Base-by-base conservation (phyloP, 92 coral and sea anemone species). In the Porites cylindrica region DNA sequence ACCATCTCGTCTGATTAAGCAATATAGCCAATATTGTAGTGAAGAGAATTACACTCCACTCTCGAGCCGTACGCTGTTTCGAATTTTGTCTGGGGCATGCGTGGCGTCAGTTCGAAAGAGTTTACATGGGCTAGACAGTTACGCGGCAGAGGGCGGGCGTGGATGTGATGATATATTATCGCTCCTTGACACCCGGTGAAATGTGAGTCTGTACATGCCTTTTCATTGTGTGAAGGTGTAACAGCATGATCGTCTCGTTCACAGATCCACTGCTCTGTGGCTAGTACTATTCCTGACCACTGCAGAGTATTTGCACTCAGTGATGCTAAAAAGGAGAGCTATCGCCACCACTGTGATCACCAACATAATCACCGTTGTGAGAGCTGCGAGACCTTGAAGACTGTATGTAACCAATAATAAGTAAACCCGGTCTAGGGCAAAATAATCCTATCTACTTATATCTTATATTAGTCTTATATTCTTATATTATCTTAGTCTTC, bases 41-140 rank as follows among this genome's bases (percentile, higher is more conserved):
- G 93, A 90, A 70, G 76, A 73, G 38, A 11, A 73, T 63, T 90
- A 67, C 71, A 66, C 29, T 43, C 90, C 93, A 10, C 82, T 90
- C 10, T 79, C 86, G 66, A 90, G 75, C 32, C 58, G 86, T 52
- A 86, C 93, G 12, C 90, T 79, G 58, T 85, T 85, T 72, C 43
- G 70, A 24, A 64, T 85, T 66, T 79, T 90, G 18, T 90, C 87
- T 47, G 62, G 79, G 32, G 59, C 82, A 14, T 90, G 90, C 74
- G 67, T 78, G 4, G 93, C 86, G 13, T 80, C 86, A 56, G 93
- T 79, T 21, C 74, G 93, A 53, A 90, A 90, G 66, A 77, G 90
- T 78, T 74, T 85, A 19, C 90, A 90, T 58, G 93, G 93, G 43
- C 56, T 85, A 17, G 93, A 90, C 38, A 85, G 56, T 60, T 77